A percentile compares a stretch with the other conserved stretches of the same genome.
These are phyloP conservation scores for Hydrozoanthus gracilis DNA, from an alignment of 92 coral and sea anemone species.

Conservation along the genomic window DNA sequence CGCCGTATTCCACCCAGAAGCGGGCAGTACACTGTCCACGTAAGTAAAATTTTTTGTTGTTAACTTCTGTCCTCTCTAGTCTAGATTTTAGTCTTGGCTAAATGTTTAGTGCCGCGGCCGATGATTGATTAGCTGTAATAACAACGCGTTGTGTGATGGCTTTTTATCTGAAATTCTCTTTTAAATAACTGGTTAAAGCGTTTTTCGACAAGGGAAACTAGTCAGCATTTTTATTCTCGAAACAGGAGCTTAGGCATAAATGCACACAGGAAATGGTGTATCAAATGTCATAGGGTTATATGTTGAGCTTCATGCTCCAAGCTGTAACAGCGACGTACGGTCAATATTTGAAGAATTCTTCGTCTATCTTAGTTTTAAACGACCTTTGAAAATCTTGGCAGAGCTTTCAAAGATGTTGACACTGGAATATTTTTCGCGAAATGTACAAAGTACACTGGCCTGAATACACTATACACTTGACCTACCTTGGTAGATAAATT, in stretches of 20 bases:
- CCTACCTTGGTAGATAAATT: background rate
- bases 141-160: no score
- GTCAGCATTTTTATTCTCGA: no score
- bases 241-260: background rate
- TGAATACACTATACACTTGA: background rate
- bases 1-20: conserved; percentile 32
- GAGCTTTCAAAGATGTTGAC: background rate
- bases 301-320: background rate
- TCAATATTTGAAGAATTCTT: conserved; percentile 5
- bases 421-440: background rate
- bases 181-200: no score
- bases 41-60: background rate
- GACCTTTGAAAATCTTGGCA: background rate
- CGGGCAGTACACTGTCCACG: conserved; percentile 1
- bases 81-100: background rate
- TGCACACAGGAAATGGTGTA: background rate
- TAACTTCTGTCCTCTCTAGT: background rate
- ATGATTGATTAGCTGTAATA: background rate
- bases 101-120: no score
- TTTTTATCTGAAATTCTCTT: no score
- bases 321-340: background rate
- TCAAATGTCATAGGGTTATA: background rate
- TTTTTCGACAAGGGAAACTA: background rate
- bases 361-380: background rate
- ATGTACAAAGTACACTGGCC: background rate